phyloP scores from a whole-genome alignment of 2,888 invertebrate species.

The Microctonus aethiopoides region DNA sequence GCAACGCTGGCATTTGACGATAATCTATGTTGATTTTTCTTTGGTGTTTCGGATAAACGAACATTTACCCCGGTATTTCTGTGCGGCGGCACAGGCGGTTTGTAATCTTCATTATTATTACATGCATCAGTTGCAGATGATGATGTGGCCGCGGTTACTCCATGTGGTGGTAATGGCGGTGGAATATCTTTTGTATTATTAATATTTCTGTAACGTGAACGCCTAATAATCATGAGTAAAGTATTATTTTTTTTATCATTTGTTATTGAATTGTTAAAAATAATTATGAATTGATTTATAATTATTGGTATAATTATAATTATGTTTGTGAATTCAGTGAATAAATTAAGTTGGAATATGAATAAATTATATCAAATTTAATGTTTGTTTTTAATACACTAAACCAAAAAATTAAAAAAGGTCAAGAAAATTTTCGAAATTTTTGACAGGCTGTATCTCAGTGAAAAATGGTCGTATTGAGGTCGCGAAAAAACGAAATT shows the following conservation, averaged over 20 bases:
- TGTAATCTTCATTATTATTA: slow-evolving; percentile 70
- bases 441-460: too few species aligned
- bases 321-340: too few species aligned
- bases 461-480: too few species aligned
- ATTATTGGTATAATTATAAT: too few species aligned
- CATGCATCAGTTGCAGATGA: slow-evolving; percentile 48
- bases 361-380: too few species aligned
- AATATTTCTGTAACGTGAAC: slow-evolving; percentile 51
- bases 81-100: slow-evolving; percentile 90
- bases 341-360: too few species aligned
- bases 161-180: slow-evolving; percentile 70
- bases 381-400: too few species aligned
- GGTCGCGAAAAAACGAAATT: too few species aligned
- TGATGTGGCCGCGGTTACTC: slow-evolving; percentile 45
- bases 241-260: not conserved
- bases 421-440: too few species aligned
- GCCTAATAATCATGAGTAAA: slow-evolving; percentile 1
- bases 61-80: slow-evolving; percentile 76
- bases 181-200: slow-evolving; percentile 58
- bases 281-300: slow-evolving; percentile 4
- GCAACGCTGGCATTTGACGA: slow-evolving; percentile 54
- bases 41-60: slow-evolving; percentile 64
- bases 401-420: too few species aligned
- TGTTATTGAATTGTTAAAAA: not conserved
- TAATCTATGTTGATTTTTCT: slow-evolving; percentile 65